Evolutionary conservation across 2,797 vertebrate genomes (phyloP), one percentile per base, ranked within the genome.

Genomic region (Scolopax bukidnonensis): DNA sequence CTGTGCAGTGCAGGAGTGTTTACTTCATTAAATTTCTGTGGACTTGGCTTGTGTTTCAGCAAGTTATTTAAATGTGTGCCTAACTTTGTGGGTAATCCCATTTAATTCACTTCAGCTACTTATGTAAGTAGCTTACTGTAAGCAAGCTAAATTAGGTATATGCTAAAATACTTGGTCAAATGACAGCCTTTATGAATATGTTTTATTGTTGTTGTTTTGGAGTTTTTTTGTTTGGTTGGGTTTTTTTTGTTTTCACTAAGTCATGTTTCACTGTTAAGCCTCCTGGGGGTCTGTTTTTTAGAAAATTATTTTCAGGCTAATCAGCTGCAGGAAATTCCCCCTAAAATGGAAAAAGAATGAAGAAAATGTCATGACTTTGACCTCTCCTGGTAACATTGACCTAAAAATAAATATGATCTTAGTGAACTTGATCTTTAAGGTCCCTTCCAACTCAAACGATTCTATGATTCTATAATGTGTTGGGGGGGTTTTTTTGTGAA

Each of bases 291-390:
- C 65, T 95, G 23, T 32, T 38, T 64, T 73, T 87, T 84, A 5
- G 51, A 87, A 90, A 85, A 73, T 16, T 0, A 27, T 65, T 80
- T 90, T 82, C 36, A 80, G 68, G 19, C 86, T 64, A 81, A 65
- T 87, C 59, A 89, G n/a, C 84, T 71, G 23, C 47, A 84, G 80
- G 53, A 90, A 95, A 82, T 95, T 93, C 28, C 75, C 41, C 38
- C 36, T 30, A 4, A 93, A 90, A 77, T 91, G 69, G 75, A 95
- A 87, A 84, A 91, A 32, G 51, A 94, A 76, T 69, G 73, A 94
- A 93, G 47, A 94, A 95, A 95, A 96, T 94, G 84, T 83, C 28
- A 57, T 65, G 65, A 90, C 91, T 97, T 88, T 92, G 24, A 56
- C 57, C 61, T 87, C 60, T 93, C 53, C 69, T 32, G 30, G 80